phyloP scores from a whole-genome alignment of 2,888 invertebrate genomes.

The Nudaria mundana region DNA sequence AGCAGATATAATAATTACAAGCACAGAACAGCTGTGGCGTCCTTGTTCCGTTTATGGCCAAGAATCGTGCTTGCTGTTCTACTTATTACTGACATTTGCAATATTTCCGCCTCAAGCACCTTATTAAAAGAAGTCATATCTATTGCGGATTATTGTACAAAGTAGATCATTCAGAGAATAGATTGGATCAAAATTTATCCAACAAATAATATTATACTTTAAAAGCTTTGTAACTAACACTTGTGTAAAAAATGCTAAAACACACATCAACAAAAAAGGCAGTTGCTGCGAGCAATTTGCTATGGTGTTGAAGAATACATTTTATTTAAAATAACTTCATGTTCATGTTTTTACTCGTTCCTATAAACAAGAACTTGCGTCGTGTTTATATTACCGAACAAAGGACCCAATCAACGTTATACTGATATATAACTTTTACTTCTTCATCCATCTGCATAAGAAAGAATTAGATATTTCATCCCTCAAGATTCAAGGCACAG shows the following conservation, averaged over 20 bases:
- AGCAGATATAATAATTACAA: conserved; percentile 65
- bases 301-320: neutral
- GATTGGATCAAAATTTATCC: neutral
- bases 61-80: conserved; percentile 71
- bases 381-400: conserved; percentile 1
- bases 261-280: too few species aligned
- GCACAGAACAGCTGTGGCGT: conserved; percentile 73
- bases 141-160: conserved; percentile 25
- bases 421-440: conserved; percentile 3
- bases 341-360: neutral
- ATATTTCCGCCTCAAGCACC: conserved; percentile 74
- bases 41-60: conserved; percentile 79
- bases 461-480: conserved; percentile 20
- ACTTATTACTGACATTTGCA: conserved; percentile 77
- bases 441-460: conserved; percentile 8
- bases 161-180: neutral
- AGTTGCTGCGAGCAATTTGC: too few species aligned
- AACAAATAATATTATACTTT: too few species aligned
- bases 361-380: neutral
- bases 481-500: conserved; percentile 28
- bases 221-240: too few species aligned
- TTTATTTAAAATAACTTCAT: neutral
- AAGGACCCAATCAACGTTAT: conserved; percentile 2
- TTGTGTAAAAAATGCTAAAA: too few species aligned
- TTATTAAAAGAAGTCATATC: conserved; percentile 75